phyloP scores from a whole-genome alignment of 2,113 vertebrate genomes.

The Psittacara wagleri region DNA sequence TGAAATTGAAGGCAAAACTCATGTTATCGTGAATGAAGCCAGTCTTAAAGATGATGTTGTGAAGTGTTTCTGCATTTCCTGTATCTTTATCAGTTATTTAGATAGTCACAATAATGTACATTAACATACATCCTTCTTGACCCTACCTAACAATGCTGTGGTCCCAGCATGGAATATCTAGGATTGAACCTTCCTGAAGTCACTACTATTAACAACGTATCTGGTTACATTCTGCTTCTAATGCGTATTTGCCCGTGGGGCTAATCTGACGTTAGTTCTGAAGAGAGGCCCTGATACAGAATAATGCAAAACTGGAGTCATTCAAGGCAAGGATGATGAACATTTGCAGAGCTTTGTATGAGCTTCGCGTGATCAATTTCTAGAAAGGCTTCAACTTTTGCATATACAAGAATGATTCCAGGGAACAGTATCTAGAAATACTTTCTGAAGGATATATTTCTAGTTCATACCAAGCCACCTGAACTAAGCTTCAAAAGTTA shows the following conservation, averaged over 20 bases:
- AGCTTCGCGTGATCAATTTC: background rate
- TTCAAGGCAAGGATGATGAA: background rate
- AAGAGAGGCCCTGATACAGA: background rate
- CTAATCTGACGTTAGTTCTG: background rate
- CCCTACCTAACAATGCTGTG: background rate
- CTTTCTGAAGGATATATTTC: background rate
- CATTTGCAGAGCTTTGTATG: background rate
- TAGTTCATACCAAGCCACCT: background rate
- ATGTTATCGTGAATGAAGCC: background rate
- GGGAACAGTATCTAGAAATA: background rate
- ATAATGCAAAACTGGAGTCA: background rate
- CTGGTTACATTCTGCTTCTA: background rate
- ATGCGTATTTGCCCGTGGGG: background rate
- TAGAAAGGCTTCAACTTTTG: background rate
- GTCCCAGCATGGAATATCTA: background rate
- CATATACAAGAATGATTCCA: background rate
- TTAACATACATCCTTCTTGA: background rate
- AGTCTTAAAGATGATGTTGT: background rate
- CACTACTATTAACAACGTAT: background rate
- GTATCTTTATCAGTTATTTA: background rate
- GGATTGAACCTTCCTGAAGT: background rate
- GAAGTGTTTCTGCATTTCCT: background rate
- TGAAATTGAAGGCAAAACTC: conserved; percentile 4
- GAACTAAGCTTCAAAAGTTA: background rate
- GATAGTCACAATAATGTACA: background rate